Evolutionary conservation across 1,140 invertebrate genomes (phyloP), one percentile per base, ranked within the genome.

Genomic region (Trichoplusia ni): DNA sequence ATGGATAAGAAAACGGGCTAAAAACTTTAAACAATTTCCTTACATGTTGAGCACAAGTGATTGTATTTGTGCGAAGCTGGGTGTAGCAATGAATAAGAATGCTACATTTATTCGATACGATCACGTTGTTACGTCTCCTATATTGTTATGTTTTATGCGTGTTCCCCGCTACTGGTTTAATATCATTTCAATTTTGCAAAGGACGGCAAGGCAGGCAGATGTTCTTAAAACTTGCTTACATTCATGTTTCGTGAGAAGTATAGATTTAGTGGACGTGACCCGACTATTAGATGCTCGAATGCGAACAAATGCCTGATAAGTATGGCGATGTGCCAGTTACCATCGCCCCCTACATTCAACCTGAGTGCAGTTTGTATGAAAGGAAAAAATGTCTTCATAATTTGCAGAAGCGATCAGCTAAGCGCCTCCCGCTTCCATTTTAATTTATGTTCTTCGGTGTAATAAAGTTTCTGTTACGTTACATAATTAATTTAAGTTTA

Each of bases 191-290:
- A 51, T 51, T 51, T 51, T 51, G 23, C 47, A 51, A 23, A 29
- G 47, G 29, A 27, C 33, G 47, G 35, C 47, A 35, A 33, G 23
- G 47, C 27, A 35, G 35, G 29, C 65, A 61, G 59, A 67, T 67
- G 47, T 62, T 67, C 65, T 67, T 66, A 56, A 62, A 56, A 67
- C 40, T 56, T 67, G 49, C 47, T 62, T 62, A 67, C 59, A 67
- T 67, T 67, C 58, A 69, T 59, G 53, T 40, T 59, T 11, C 29
- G 31, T 18, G 47, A 37, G 47, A 62, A 58, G 64, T 61, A 67
- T 61, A 62, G 49, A 49, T 67, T 67, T 56, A 53, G 33, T 14
- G 31, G 27, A 62, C 62, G 69, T 71, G 65, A 64, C 47, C 27
- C 23, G 63, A 33, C 16, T 54, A 9, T 18, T 16, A 16, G 33